Base-by-base conservation (phyloP, 2,888 invertebrate species). In the Dryococelus australis region DNA sequence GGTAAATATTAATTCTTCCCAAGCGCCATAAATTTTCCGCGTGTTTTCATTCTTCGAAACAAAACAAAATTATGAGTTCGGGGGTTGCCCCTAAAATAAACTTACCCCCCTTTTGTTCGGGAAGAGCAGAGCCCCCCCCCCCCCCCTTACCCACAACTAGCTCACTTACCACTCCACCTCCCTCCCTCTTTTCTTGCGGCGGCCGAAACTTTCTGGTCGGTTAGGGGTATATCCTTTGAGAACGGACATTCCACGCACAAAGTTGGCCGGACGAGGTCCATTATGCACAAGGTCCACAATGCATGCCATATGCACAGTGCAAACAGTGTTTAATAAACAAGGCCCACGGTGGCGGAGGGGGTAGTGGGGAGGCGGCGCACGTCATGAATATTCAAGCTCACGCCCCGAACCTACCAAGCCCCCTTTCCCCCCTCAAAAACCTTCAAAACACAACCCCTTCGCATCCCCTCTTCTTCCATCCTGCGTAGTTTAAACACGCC, bases 341-440 rank as follows among this genome's bases (percentile, higher is more conserved):
- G 65, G 16, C 65, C 65, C 20, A 12, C 20, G 5, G 13, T 16
- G 65, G 65, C 5, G 20, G 65, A 20, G 65, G 65, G 20, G 65
- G 20, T 47, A 9, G 6, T 6, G 47, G 6, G 12, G 47, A 12
- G 47, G 47, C 47, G 47, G 47, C 12, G 12, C 13, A 65, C 10
- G 24, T 65, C 65, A 65, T 65, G 65, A 65, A 65, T 65, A 65
- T 65, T 65, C 65, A 65, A 65, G 65, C 65, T 65, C 65, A 65
- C 65, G 65, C 65, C 16, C n/a, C 65, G 24, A 65, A 20, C 65
- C 13, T 65, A 65, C 65, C 24, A 65, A 65, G 24, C 5, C 65
- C 65, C 65, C 13, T 24, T 65, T 20, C 65, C 24, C 65, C 16
- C 65, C 12, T 12, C 12, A 47, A 16, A 5, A 65, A 24, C 65